Evolutionary conservation across 2,113 vertebrate genomes (phyloP).

Genomic region (Melanerpes formicivorus): DNA sequence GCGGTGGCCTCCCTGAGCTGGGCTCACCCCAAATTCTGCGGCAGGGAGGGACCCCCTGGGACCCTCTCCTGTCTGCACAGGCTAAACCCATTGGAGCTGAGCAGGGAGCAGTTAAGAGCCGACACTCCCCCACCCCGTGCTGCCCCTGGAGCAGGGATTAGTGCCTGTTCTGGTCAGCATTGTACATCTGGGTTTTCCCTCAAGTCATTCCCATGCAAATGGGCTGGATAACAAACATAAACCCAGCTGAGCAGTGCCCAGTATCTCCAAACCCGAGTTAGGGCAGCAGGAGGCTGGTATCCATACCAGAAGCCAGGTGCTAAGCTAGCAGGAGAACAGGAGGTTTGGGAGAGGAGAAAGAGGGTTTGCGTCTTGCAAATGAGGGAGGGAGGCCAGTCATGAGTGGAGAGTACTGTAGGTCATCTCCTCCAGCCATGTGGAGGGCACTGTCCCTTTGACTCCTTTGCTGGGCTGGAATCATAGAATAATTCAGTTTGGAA

Average conservation of each 20-base stretch:
- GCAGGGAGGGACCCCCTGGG: not conserved
- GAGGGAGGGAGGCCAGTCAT: not conserved
- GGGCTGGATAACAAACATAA: not conserved
- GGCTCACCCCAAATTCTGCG: not conserved
- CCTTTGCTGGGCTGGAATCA: not conserved
- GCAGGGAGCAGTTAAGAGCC: not conserved
- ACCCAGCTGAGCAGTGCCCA: not conserved
- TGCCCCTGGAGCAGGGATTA: conserved; percentile 24
- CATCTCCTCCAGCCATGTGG: not conserved
- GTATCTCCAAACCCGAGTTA: conserved; percentile 32
- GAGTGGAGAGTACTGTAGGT: not conserved
- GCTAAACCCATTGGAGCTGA: not conserved
- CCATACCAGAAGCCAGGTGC: conserved; percentile 26
- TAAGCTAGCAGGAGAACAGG: not conserved
- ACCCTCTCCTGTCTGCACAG: not conserved
- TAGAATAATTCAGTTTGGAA: too few species aligned
- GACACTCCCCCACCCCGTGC: not conserved
- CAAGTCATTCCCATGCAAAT: conserved; percentile 48
- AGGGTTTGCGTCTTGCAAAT: not conserved
- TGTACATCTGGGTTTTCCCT: conserved; percentile 40
- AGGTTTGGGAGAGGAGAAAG: not conserved
- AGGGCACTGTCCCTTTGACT: not conserved
- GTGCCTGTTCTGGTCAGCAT: not conserved
- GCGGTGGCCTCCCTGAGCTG: not conserved
- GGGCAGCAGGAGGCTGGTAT: conserved; percentile 19